Evolutionary conservation across 2,888 invertebrate species (phyloP).

Genomic region (Mylabris sibirica): DNA sequence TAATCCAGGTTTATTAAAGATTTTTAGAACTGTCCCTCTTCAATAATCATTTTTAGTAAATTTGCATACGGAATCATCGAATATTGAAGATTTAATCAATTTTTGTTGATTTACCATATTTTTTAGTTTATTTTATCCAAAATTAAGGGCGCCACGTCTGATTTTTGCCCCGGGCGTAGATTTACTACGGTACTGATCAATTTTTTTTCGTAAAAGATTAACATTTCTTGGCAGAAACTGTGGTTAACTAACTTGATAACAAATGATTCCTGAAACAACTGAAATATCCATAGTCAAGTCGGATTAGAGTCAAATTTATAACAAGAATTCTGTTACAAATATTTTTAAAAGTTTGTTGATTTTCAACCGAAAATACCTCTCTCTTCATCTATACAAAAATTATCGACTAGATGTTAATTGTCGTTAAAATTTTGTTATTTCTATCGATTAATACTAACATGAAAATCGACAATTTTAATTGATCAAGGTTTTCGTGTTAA

Average conservation of each 20-base stretch:
- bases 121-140: no score
- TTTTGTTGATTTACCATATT: no score
- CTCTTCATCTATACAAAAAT: not conserved
- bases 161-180: no score
- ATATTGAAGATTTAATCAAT: no score
- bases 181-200: no score
- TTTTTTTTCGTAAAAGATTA: not conserved
- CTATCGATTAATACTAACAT: not conserved
- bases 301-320: not conserved
- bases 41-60: no score
- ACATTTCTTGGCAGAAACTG: constrained; percentile 1
- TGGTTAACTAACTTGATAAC: not conserved
- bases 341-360: not conserved
- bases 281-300: not conserved
- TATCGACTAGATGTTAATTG: not conserved
- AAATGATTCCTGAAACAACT: not conserved
- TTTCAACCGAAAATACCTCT: not conserved
- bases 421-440: constrained; percentile 8
- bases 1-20: no score
- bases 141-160: no score
- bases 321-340: not conserved
- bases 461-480: not conserved
- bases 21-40: no score
- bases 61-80: no score
- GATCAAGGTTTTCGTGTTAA: not conserved